Percentiles rank a stretch among this genome's conserved stretches.
phyloP scores from a whole-genome alignment of 2,888 invertebrate genomes.

The Brassicogethes aeneus region DNA sequence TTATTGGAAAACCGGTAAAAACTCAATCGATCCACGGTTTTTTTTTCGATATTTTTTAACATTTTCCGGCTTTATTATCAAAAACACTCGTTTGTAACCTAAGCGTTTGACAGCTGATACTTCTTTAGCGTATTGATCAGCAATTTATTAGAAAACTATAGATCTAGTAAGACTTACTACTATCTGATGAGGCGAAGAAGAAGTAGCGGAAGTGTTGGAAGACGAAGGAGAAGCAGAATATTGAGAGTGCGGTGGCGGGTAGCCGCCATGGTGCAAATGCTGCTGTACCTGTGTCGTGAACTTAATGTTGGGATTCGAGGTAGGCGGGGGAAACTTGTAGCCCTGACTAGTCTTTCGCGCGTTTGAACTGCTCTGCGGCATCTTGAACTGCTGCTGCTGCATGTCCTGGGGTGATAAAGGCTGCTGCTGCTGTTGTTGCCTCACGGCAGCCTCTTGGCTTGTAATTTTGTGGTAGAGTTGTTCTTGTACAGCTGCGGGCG shows the following conservation, averaged over 20 bases:
- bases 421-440: constrained; percentile 11
- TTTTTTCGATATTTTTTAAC: too few relatives aligned
- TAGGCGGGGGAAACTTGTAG: constrained; percentile 31
- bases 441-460: neutral
- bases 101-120: too few relatives aligned
- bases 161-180: neutral
- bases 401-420: constrained; percentile 11
- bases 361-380: constrained; percentile 11
- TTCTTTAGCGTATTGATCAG: too few relatives aligned
- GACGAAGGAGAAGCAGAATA: constrained; percentile 17
- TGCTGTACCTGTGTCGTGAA: constrained; percentile 33
- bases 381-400: constrained; percentile 19
- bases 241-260: constrained; percentile 23
- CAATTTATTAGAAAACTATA: neutral
- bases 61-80: too few relatives aligned
- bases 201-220: constrained; percentile 1
- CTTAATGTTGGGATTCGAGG: constrained; percentile 29
- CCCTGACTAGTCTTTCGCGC: constrained; percentile 16
- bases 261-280: constrained; percentile 21
- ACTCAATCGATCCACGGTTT: too few relatives aligned
- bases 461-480: neutral
- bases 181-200: neutral
- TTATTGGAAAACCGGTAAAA: too few relatives aligned
- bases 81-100: too few relatives aligned
- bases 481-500: constrained; percentile 4